Percentiles rank a stretch among this genome's conserved stretches.
Evolutionary conservation across 2,797 vertebrate species (phyloP).

Genomic region (Coregonus ussuriensis): DNA sequence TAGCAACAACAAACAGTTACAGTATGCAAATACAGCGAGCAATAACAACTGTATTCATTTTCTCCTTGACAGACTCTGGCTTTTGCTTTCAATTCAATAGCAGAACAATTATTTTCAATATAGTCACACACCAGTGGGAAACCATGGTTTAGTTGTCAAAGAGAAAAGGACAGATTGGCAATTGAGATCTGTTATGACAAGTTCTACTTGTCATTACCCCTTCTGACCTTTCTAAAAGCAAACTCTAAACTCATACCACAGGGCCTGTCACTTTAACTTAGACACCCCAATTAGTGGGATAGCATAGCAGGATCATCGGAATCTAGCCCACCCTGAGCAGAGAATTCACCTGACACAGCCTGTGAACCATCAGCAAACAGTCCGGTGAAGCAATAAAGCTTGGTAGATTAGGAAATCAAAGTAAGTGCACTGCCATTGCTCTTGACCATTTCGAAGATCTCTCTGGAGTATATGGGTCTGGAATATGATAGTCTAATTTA

Average conservation of each 20-base stretch:
- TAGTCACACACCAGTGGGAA: background rate
- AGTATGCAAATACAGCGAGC: constrained; percentile 48
- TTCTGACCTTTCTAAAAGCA: constrained; percentile 22
- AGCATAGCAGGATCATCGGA: constrained; percentile 38
- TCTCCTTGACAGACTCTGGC: constrained; percentile 29
- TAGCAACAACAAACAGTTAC: constrained; percentile 42
- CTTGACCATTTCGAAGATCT: constrained; percentile 53
- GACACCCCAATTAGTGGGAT: constrained; percentile 31
- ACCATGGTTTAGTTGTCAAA: constrained; percentile 11
- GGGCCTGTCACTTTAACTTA: constrained; percentile 11
- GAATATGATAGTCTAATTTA: constrained; percentile 23
- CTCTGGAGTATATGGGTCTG: constrained; percentile 39
- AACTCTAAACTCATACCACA: constrained; percentile 8
- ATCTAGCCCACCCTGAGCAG: constrained; percentile 26
- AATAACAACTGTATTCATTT: constrained; percentile 37
- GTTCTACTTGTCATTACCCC: constrained; percentile 20
- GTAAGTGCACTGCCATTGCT: constrained; percentile 54
- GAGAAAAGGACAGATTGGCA: constrained; percentile 11
- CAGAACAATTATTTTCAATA: background rate
- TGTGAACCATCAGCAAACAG: constrained; percentile 46
- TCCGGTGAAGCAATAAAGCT: constrained; percentile 47
- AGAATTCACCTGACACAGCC: constrained; percentile 37
- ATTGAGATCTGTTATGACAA: constrained; percentile 11
- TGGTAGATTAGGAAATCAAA: constrained; percentile 55
- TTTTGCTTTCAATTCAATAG: constrained; percentile 13